Conservation (phyloP, 2,888 invertebrate genomes). For the Acanthosepion esculentum region DNA sequence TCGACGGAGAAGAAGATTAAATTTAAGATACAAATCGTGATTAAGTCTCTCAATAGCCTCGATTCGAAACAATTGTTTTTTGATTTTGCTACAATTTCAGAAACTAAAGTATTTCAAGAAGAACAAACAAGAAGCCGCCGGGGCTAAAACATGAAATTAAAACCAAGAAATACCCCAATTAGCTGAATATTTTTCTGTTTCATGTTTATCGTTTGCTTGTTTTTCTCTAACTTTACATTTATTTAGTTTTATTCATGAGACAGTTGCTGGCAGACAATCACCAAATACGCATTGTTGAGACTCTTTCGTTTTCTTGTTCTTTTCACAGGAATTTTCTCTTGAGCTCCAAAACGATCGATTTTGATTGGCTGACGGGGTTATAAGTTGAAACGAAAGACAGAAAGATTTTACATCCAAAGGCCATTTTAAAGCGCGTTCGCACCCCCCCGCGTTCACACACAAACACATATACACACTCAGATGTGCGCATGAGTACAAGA, state of each 20-base stretch:
- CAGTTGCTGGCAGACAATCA: neutral
- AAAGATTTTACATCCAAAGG: neutral
- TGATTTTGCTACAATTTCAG: neutral
- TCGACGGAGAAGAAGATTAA: neutral
- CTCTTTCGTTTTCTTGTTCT: neutral
- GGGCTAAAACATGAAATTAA: neutral
- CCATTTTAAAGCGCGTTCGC: neutral
- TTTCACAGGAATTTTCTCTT: neutral
- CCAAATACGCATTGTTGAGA: neutral
- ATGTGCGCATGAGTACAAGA: neutral
- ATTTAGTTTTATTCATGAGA: neutral
- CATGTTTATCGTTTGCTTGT: neutral
- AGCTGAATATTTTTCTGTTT: neutral
- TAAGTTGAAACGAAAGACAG: neutral
- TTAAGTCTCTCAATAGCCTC: constrained; percentile 9
- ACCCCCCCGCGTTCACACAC: neutral
- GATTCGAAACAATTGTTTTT: constrained; percentile 6
- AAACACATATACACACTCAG: neutral
- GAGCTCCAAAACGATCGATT: neutral
- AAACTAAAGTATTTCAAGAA: neutral
- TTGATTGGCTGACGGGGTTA: neutral
- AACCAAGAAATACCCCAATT: constrained; percentile 33
- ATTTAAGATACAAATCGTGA: neutral
- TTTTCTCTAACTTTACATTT: neutral
- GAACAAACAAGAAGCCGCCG: neutral